Evolutionary conservation across 2,888 invertebrate genomes (phyloP).

Genomic region (Rambutsinella grinnellia): DNA sequence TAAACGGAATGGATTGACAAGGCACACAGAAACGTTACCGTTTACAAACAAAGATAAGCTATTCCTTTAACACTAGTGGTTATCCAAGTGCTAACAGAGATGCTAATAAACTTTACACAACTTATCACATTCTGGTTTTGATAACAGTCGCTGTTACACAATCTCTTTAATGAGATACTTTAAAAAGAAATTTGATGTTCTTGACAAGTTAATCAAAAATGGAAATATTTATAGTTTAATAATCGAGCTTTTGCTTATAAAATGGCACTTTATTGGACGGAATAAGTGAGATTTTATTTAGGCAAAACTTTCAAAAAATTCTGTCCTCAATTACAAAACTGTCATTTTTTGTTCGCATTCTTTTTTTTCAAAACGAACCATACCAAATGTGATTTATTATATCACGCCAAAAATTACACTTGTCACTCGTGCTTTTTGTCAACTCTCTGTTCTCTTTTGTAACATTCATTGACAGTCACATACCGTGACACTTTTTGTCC

Average conservation of each 20-base stretch:
- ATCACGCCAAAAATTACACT: constrained; percentile 8
- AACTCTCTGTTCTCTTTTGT: not conserved
- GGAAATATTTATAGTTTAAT: no score
- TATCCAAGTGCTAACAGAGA: not conserved
- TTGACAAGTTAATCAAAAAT: no score
- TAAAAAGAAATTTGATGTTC: no score
- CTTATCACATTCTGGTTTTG: not conserved
- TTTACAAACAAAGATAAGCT: not conserved
- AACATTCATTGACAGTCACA: constrained; percentile 7
- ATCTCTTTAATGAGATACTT: no score
- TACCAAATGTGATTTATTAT: constrained; percentile 34
- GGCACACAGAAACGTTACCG: not conserved
- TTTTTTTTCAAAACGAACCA: constrained; percentile 15
- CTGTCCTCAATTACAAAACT: no score
- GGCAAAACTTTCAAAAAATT: no score
- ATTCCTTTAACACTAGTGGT: not conserved
- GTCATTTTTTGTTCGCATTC: not conserved
- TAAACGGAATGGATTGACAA: not conserved
- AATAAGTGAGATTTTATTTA: no score
- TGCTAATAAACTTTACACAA: not conserved
- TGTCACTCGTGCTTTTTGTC: constrained; percentile 30
- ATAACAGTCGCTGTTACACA: no score
- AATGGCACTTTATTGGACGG: constrained; percentile 23
- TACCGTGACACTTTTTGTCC: constrained; percentile 10
- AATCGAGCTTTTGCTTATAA: not conserved